Evolutionary conservation across 2,888 invertebrate genomes (phyloP), one percentile per base, ranked within the genome.

Genomic region (Cerastis rubricosa): DNA sequence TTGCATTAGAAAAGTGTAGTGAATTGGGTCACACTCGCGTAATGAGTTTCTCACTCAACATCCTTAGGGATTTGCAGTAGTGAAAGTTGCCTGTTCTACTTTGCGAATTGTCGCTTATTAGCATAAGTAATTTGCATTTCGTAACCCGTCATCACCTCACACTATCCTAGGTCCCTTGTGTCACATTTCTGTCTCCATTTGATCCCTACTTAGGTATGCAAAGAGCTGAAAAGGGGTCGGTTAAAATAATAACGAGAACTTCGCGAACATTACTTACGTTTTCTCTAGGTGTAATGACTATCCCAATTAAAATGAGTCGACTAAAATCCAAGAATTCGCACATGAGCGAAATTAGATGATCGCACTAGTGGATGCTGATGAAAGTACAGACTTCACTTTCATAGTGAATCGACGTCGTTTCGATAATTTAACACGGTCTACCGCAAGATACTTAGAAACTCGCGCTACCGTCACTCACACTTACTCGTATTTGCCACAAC

Each of bases 11-110:
- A 91, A 92, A 90, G 87, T 83, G 84, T 83, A 71, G 74, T 70
- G 75, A 92, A 92, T 91, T 91, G 85, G 94, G 94, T 92, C 92
- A 89, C 87, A 89, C 87, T 87, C 82, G 83, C 87, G 81, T 93
- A 92, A 92, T 91, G 89, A 91, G 90, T 81, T 86, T 88, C 88
- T 89, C 88, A 91, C 91, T 89, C 88, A 86, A 87, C 83, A 88
- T 91, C 93, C 89, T 84, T 80, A 78, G 90, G 91, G 93, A 92
- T 83, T 81, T 76, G 76, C 74, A 76, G 81, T 86, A 81, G 90
- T 87, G 92, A 92, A 92, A 93, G 91, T 87, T 79, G 73, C 49
- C 61, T 45, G 86, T 71, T 67, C 85, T 80, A 84, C 84, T 85
- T 89, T 80, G 82, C 49, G 73, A 72, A 88, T 83, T 84, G 84